Evolutionary conservation across 2,888 invertebrate species (phyloP), one percentile per base, ranked within the genome.

Genomic region (Cephus rjabovi): DNA sequence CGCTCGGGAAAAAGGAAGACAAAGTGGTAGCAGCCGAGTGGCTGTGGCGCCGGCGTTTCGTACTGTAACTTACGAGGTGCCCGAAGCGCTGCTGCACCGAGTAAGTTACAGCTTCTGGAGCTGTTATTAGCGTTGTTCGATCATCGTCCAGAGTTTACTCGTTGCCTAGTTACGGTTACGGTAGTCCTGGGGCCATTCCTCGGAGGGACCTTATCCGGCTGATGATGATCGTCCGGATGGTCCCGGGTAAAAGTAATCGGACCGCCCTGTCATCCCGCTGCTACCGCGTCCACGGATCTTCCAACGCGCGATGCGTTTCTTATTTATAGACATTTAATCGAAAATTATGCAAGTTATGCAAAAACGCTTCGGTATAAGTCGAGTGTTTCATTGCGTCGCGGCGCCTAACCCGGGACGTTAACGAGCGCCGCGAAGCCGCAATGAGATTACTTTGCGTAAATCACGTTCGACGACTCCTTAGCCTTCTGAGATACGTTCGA

Each of bases 401-500:
- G 23, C 76, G 69, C n/a, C 35, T 34, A 40, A 30, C 68, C 56
- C 69, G 15, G 30, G 34, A 56, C n/a, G n/a, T 68, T 34, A 34
- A 34, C 35, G 69, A n/a, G 69, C 35, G 31, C 35, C 86, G 80
- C 81, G 86, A 85, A 82, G 31, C 83, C 82, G 86, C 83, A 87
- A 86, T 87, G 86, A 83, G 87, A 87, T 87, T 86, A 87, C 85
- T 87, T 87, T 84, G 86, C 87, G 87, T 86, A 87, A 87, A 87
- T 87, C 86, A 86, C 81, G 83, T 80, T 80, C 81, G 80, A 81
- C 76, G 80, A 81, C 79, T 82, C 78, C 78, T 74, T 76, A 73
- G 73, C 77, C 70, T 76, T 77, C 81, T 84, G 84, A 87, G 85
- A 87, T 87, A 87, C 86, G 86, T 83, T 85, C 83, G 82, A 85